Conservation (phyloP, 1,140 invertebrate genomes). For the Aradophagus sp. region DNA sequence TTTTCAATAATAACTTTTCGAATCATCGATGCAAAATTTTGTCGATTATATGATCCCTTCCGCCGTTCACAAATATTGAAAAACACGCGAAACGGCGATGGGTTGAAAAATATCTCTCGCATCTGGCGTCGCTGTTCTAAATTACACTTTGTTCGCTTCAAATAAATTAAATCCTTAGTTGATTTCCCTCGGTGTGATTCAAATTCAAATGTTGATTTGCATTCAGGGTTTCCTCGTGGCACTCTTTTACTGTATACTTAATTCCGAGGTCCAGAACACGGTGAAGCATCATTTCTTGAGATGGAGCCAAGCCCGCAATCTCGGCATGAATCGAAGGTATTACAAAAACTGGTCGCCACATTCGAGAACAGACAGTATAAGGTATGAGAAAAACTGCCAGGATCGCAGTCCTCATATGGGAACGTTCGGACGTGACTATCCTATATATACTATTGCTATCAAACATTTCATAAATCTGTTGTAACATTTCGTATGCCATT, state of each 20-base stretch:
- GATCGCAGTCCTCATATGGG: slow-evolving; percentile 57
- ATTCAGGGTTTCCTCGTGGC: slow-evolving; percentile 88
- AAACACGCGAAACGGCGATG: too few relatives aligned
- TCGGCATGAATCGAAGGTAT: slow-evolving; percentile 78
- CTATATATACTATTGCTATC: slow-evolving; percentile 43
- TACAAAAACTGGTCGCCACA: slow-evolving; percentile 86
- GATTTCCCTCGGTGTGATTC: background rate
- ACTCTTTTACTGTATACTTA: slow-evolving; percentile 93
- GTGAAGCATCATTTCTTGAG: slow-evolving; percentile 86
- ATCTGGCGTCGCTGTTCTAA: too few relatives aligned
- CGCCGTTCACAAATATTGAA: too few relatives aligned
- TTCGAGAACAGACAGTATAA: slow-evolving; percentile 86
- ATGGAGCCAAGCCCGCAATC: slow-evolving; percentile 82
- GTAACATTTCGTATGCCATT: slow-evolving; percentile 28
- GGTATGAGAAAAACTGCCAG: slow-evolving; percentile 74
- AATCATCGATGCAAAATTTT: too few relatives aligned
- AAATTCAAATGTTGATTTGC: slow-evolving; percentile 16
- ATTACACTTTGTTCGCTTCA: too few relatives aligned
- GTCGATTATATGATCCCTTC: too few relatives aligned
- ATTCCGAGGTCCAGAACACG: slow-evolving; percentile 91
- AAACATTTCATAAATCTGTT: slow-evolving; percentile 38
- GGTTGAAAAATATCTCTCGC: too few relatives aligned
- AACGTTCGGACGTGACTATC: slow-evolving; percentile 52
- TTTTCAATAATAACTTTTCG: too few relatives aligned
- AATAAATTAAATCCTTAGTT: background rate